phyloP scores from a whole-genome alignment of 2,113 vertebrate genomes.

The Pseudonaja textilis region DNA sequence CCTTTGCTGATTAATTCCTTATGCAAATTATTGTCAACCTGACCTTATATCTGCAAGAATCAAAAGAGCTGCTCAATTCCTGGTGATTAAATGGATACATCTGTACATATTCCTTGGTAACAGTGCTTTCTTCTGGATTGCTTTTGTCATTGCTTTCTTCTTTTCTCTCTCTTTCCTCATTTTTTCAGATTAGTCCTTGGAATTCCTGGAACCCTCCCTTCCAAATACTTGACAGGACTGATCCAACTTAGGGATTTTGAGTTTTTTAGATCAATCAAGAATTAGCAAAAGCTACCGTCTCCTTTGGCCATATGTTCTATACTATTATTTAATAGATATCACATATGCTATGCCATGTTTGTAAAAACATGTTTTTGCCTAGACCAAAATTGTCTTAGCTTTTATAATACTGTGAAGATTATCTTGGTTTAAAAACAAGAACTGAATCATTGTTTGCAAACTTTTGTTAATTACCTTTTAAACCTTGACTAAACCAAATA shows the following conservation, averaged over 20 bases:
- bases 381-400: slow-evolving; percentile 3
- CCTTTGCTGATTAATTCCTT: no score
- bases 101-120: no score
- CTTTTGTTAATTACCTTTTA: slow-evolving; percentile 1
- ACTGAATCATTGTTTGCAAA: background rate
- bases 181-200: background rate
- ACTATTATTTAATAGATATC: background rate
- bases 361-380: background rate
- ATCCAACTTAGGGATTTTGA: background rate
- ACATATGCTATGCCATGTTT: background rate
- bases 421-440: background rate
- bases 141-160: background rate
- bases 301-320: background rate
- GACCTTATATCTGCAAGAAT: no score
- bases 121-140: background rate
- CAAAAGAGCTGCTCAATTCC: no score
- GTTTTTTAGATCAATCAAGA: background rate
- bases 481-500: slow-evolving; percentile 7
- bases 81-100: no score
- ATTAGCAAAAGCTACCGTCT: background rate
- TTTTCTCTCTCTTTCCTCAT: background rate
- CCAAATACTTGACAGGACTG: background rate
- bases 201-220: background rate
- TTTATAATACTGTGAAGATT: background rate
- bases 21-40: no score